Evolutionary conservation across 1,140 invertebrate species (phyloP).

Genomic region (Cataglyphis hispanica): DNA sequence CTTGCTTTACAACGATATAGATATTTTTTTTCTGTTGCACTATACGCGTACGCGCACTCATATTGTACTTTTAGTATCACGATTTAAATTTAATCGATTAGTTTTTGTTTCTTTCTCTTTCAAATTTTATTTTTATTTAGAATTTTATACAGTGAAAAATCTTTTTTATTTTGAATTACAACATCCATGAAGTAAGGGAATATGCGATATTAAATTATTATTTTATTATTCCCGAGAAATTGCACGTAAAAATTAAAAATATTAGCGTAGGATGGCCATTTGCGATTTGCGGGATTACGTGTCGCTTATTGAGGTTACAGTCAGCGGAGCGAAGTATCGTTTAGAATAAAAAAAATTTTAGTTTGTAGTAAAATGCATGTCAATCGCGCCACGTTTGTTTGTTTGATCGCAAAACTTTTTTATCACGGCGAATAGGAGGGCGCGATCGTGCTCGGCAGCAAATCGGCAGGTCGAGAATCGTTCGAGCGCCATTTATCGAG

Average conservation of each 20-base stretch:
- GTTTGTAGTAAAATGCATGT: constrained; percentile 57
- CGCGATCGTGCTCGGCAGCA: constrained; percentile 20
- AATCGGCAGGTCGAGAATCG: constrained; percentile 71
- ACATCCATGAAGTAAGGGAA: neutral
- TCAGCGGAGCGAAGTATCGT: constrained; percentile 39
- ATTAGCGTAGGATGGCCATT: constrained; percentile 25
- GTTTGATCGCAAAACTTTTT: constrained; percentile 61
- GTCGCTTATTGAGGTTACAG: constrained; percentile 44
- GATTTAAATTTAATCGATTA: neutral
- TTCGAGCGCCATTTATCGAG: constrained; percentile 74
- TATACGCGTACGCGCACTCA: neutral
- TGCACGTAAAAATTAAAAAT: constrained; percentile 7
- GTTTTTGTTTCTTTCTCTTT: too few species aligned
- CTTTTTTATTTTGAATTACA: neutral
- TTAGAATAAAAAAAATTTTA: constrained; percentile 54
- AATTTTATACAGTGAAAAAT: neutral
- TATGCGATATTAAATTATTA: constrained; percentile 18
- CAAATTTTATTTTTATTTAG: neutral
- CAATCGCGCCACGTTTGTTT: constrained; percentile 56
- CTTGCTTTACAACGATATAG: constrained; percentile 11
- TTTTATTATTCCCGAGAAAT: constrained; percentile 18
- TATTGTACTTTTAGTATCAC: neutral
- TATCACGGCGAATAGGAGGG: constrained; percentile 22
- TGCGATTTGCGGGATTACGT: constrained; percentile 37
- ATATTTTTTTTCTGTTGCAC: neutral